A percentile compares a stretch with the other conserved stretches of the same genome.
These are phyloP conservation scores for Aplysina aerophoba DNA, from an alignment of 37 sponge, comb jelly and placozoan species.

Conservation along the genomic window DNA sequence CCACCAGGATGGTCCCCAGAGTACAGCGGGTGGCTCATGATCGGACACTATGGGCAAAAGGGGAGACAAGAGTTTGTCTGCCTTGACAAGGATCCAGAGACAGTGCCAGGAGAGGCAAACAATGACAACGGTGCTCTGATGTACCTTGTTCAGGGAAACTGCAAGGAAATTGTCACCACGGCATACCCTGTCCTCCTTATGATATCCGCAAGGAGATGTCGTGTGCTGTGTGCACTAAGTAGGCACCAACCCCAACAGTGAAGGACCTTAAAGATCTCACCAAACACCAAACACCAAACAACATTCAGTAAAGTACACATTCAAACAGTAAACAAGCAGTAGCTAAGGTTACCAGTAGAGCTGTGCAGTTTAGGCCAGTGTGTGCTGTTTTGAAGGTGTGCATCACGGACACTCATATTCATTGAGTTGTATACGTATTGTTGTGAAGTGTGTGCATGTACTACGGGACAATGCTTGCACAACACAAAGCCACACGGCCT, in stretches of 20 bases:
- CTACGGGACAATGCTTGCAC: no score
- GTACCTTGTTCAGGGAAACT: constrained; percentile 1
- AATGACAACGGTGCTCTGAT: constrained; percentile 11
- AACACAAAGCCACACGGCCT: not conserved
- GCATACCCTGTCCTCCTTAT: constrained; percentile 34
- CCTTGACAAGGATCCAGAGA: constrained; percentile 5
- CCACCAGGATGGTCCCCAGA: not conserved
- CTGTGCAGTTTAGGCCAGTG: no score
- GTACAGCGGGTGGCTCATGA: constrained; percentile 13
- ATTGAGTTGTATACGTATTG: no score
- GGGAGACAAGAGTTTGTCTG: not conserved
- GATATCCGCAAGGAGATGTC: constrained; percentile 7
- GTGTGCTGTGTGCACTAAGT: constrained; percentile 31
- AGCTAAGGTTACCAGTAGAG: no score
- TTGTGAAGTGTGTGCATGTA: no score
- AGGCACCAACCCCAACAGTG: not conserved
- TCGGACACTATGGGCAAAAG: not conserved
- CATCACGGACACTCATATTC: no score
- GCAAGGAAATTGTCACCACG: no score
- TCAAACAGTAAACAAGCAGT: no score
- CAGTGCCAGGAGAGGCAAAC: not conserved
- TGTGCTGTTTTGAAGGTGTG: no score
- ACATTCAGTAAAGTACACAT: no score
- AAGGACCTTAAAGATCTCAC: no score
- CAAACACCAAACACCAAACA: no score